Base-by-base conservation (phyloP, 2,888 invertebrate species). In the Pachydiplax longipennis region DNA sequence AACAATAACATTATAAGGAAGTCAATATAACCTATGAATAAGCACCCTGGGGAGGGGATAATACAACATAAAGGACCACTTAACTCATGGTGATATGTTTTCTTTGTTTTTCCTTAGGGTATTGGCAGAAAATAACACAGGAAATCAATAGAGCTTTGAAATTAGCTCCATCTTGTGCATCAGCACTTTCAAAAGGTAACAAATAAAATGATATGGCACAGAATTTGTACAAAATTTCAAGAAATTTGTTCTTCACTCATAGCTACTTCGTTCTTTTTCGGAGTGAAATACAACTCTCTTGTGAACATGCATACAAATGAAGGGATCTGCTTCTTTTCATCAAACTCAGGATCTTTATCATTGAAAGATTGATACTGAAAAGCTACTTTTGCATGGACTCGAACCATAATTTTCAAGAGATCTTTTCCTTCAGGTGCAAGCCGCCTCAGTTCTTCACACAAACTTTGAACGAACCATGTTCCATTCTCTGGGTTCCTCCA, bases 381-480 rank as follows among this genome's bases (percentile, higher is more conserved):
- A 90, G 97, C 96, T 58, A 97, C 96, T 92, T 94, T 95, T 92
- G 95, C 95, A 93, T 94, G 95, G 13, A 96, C 95, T 40, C 94
- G 94, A 0, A 97, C 97, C 93, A 97, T 93, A 92, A 97, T 94
- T 44, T 95, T 95, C 91, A 96, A 93, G 10, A 97, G 93, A 93
- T 97, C 97, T 82, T 94, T 87, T 35, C 87, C 94, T 65, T 94
- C 94, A 0, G 93, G 92, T 12, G 94, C 94, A 91, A 94, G 93
- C 91, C 94, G 92, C 91, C 95, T 94, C 31, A 97, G 92, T 15
- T 96, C 95, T 5, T 94, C 92, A 92, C 96, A 96, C 80, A 97
- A 93, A 5, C 96, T 94, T 93, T 97, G 97, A 90, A 97, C 95
- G 93, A 97, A 97, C 96, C 96, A 97, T 0, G 97, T 96, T 2